Evolutionary conservation across 2,113 vertebrate genomes (phyloP).

Genomic region (Atlantisia rogersi): DNA sequence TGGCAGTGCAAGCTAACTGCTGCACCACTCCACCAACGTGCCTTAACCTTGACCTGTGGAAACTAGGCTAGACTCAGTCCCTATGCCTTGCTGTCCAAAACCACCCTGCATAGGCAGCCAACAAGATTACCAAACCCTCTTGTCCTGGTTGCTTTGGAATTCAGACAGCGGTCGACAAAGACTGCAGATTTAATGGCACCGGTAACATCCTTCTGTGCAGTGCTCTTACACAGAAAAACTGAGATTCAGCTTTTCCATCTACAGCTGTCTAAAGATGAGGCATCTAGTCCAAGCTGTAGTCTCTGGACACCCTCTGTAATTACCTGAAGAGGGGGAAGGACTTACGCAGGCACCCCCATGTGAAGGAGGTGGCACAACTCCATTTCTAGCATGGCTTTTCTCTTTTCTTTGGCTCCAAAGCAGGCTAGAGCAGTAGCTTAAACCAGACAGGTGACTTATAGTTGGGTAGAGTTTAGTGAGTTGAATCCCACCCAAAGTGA

Average conservation of each 20-base stretch:
- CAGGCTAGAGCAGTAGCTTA: background rate
- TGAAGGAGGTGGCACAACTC: background rate
- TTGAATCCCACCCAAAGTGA: background rate
- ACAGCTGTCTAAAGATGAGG: background rate
- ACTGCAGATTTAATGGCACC: background rate
- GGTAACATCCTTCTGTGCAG: background rate
- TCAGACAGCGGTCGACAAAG: background rate
- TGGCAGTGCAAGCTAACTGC: background rate
- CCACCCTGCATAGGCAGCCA: background rate
- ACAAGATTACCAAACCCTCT: background rate
- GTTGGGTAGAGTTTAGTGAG: background rate
- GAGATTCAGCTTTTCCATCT: background rate
- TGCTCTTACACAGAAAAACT: background rate
- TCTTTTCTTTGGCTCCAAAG: background rate
- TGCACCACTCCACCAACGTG: background rate
- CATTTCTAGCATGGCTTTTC: background rate
- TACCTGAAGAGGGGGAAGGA: background rate
- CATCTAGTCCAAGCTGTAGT: background rate
- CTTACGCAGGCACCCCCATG: accelerated
- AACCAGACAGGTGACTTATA: background rate
- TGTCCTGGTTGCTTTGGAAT: background rate
- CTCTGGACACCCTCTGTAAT: background rate
- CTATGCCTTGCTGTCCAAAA: background rate
- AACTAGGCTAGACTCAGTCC: background rate
- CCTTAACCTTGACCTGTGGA: conserved; percentile 3